A percentile compares a stretch with the other conserved stretches of the same genome.
Conservation (phyloP, 2,888 invertebrate species). For the Urechis unicinctus region DNA sequence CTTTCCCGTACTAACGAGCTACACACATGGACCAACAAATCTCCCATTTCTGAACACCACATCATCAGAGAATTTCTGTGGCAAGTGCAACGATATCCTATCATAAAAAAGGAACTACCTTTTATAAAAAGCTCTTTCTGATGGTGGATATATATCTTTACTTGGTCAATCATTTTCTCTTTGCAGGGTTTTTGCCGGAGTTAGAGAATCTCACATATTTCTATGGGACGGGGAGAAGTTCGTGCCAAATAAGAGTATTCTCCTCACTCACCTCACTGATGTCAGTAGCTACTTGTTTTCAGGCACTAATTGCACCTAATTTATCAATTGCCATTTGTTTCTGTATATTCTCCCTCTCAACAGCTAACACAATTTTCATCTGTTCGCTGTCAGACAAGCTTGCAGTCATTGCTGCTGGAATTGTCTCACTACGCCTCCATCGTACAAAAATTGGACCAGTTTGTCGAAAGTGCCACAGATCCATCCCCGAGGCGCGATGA, state of each 20-base stretch:
- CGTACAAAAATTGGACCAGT: slow-evolving; percentile 27
- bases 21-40: slow-evolving; percentile 15
- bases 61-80: slow-evolving; percentile 17
- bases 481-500: neutral
- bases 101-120: too few species aligned
- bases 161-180: too few species aligned
- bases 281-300: slow-evolving; percentile 15
- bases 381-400: neutral
- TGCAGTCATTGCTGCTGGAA: slow-evolving; percentile 16
- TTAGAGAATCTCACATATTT: slow-evolving; percentile 30
- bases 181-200: slow-evolving; percentile 39
- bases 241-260: slow-evolving; percentile 21
- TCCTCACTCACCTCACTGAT: slow-evolving; percentile 29
- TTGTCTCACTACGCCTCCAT: slow-evolving; percentile 30
- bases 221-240: slow-evolving; percentile 26
- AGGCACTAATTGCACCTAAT: too few species aligned
- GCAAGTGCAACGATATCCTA: too few species aligned
- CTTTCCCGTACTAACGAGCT: slow-evolving; percentile 26
- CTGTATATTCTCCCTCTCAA: too few species aligned
- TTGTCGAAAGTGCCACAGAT: slow-evolving; percentile 17
- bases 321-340: too few species aligned
- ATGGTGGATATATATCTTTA: too few species aligned
- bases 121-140: too few species aligned
- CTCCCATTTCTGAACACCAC: slow-evolving; percentile 14
- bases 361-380: neutral